Evolutionary conservation across 2,888 invertebrate species (phyloP).

Genomic region (Drosophila differens): DNA sequence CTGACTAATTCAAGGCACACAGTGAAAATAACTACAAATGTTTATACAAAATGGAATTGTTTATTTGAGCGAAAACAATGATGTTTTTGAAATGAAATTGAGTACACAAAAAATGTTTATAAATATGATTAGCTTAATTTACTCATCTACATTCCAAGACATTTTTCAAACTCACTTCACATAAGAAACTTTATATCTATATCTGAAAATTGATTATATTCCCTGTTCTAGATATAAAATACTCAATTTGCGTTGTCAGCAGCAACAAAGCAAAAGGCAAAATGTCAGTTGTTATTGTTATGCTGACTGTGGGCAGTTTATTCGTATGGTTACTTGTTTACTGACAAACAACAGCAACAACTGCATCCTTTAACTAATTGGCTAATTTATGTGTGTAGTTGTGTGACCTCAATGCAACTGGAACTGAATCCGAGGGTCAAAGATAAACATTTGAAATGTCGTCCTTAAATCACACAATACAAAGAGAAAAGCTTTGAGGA

Average conservation of each 20-base stretch:
- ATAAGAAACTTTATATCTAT: not conserved
- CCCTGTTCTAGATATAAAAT: not conserved
- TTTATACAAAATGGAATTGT: conserved; percentile 8
- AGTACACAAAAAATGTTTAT: not conserved
- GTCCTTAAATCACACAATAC: conserved; percentile 16
- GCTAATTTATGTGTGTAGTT: conserved; percentile 43
- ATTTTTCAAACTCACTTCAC: not conserved
- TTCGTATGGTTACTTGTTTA: conserved; percentile 28
- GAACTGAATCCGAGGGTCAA: conserved; percentile 1
- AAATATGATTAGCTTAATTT: conserved; percentile 23
- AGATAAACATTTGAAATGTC: conserved; percentile 4
- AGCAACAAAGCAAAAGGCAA: conserved; percentile 9
- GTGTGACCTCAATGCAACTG: conserved; percentile 6
- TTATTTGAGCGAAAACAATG: conserved; percentile 5
- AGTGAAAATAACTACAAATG: conserved; percentile 1
- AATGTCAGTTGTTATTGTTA: conserved; percentile 27
- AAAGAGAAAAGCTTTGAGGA: not conserved
- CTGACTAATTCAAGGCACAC: not conserved
- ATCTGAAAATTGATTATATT: conserved; percentile 21
- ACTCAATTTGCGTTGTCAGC: conserved; percentile 29
- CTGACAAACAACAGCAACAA: conserved; percentile 13
- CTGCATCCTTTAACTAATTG: conserved; percentile 11
- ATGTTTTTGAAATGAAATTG: conserved; percentile 6
- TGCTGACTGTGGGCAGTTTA: conserved; percentile 47
- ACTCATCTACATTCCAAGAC: conserved; percentile 4